Evolutionary conservation across 2,797 vertebrate genomes (phyloP), one percentile per base, ranked within the genome.

Genomic region (Scarus forsteni): DNA sequence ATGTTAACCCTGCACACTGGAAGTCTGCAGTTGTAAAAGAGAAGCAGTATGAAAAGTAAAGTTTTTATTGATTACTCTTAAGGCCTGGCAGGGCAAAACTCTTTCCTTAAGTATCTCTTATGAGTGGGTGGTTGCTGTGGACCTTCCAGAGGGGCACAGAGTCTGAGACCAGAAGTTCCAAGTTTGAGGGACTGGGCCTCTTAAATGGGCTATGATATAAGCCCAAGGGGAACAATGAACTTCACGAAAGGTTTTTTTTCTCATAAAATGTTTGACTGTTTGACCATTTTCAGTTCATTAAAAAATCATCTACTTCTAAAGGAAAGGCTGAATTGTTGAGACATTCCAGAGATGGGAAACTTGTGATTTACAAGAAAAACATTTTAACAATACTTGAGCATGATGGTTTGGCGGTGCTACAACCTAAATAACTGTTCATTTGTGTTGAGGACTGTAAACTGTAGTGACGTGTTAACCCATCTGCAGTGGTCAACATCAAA

Each of bases 51-150:
- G 53, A 76, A 85, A 85, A 81, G 68, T 56, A 14, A 83, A 63
- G 61, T 70, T 74, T 74, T 65, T 80, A 86, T 84, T 85, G 75
- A 85, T 83, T 80, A n/a, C n/a, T 77, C 49, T 71, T 66, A 60
- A 71, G 39, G 58, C 46, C 81, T 85, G 74, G 69, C 74, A 60
- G 60, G 45, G 65, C 71, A 15, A 69, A 57, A 79, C 66, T 80
- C 45, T 54, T 81, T 58, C 49, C 62, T 57, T 19, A 58, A 18
- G 38, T 38, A 35, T 40, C 72, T 27, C 40, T 14, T 6, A 19
- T 53, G 67, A 54, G 42, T 36, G 13, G 16, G 13, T 48, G 53
- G 58, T 16, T 46, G 52, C 48, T 39, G 19, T 11, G 64, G 27
- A 61, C 27, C 38, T 60, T 71, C 34, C 60, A 27, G 15, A 35